phyloP scores from a whole-genome alignment of 2,888 invertebrate species.

The Syritta pipiens region DNA sequence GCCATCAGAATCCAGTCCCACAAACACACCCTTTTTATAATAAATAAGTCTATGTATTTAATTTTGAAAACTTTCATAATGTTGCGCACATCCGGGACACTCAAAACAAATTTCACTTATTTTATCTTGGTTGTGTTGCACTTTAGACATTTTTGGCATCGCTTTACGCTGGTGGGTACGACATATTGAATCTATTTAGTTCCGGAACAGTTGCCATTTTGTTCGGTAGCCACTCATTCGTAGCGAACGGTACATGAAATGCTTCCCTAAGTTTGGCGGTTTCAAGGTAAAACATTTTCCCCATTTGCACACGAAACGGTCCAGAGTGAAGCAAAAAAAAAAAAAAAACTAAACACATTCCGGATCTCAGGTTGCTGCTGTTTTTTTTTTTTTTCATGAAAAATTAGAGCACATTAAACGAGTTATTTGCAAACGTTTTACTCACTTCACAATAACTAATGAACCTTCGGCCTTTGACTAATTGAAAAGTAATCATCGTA shows the following conservation, averaged over 20 bases:
- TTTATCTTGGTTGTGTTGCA: constrained; percentile 9
- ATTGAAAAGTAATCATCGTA: constrained; percentile 19
- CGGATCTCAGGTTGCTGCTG: constrained; percentile 8
- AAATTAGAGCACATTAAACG: constrained; percentile 20
- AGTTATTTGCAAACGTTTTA: constrained; percentile 16
- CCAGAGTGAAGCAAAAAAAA: neutral
- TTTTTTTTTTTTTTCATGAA: neutral
- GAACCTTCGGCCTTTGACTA: neutral
- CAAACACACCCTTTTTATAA: constrained; percentile 1
- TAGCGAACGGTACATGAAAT: constrained; percentile 7
- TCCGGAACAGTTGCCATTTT: constrained; percentile 45
- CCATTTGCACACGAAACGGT: neutral
- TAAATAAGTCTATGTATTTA: constrained; percentile 8
- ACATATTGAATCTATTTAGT: constrained; percentile 23
- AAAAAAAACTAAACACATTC: too few relatives aligned
- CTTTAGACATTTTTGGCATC: constrained; percentile 13
- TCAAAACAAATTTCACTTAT: neutral
- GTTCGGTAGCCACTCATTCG: constrained; percentile 15
- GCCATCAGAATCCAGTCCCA: too few relatives aligned
- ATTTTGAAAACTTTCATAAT: neutral
- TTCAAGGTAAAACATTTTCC: constrained; percentile 10
- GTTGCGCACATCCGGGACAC: neutral
- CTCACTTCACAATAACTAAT: constrained; percentile 16
- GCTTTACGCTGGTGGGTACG: too few relatives aligned
- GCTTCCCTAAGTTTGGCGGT: constrained; percentile 10